Base-by-base conservation (phyloP, 2,113 vertebrate species). In the Tyrannus savana region DNA sequence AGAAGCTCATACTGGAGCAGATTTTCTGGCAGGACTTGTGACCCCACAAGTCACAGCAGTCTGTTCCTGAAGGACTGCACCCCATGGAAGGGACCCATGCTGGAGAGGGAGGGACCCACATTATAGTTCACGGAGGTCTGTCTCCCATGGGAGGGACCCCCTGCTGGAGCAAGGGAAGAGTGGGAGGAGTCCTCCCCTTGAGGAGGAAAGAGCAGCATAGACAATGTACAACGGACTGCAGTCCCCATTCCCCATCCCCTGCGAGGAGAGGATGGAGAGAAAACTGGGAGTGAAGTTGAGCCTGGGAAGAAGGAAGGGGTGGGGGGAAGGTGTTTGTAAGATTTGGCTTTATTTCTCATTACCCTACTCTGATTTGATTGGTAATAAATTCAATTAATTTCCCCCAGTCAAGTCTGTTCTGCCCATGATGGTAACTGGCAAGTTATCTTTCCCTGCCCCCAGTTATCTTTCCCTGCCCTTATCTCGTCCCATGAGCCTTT, bases 381-480 rank as follows among this genome's bases (percentile, higher is more conserved):
- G 37, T 19, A 66, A 46, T 37, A 71, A 69, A 74, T 41, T 31
- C 41, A 47, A 42, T 7, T 33, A 3, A 44, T 71, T 75, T 72
- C n/a, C 8, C 25, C 4, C 3, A 39, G 30, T 15, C 0, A 0
- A 37, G 55, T 35, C 52, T 39, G 23, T 62, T 94, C 71, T 68
- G 28, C 31, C 47, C 5, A 0, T 33, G 10, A 87, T 2, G 0
- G 28, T 30, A 73, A 21, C 0, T 1, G 1, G 1, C 14, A 12
- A 84, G 27, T 30, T 42, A 63, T 25, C 37, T 76, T 12, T 58
- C 27, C 33, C 19, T 28, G 18, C 13, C 33, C 31, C 39, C 39
- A 84, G 27, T 30, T 42, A 63, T 25, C 37, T 76, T 12, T 58
- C 27, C 33, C 19, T 28, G 18, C 13, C 33, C n/a, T 80, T 19